Base-by-base conservation (phyloP, 2,888 invertebrate species). In the Athrips mouffetella region DNA sequence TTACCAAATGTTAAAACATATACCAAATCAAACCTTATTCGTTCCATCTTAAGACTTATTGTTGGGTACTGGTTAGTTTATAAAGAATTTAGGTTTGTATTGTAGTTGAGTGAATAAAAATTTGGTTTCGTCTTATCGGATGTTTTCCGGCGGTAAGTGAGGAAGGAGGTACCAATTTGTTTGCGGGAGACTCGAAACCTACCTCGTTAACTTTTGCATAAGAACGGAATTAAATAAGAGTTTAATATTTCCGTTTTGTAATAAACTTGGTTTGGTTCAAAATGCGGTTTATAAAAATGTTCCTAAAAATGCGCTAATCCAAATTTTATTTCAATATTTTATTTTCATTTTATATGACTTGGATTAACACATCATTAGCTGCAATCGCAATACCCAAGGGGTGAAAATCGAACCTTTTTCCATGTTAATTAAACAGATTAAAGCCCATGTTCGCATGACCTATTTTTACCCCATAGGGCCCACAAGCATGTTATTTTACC, bases 361-460 rank as follows among this genome's bases (percentile, higher is more conserved):
- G 67, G 70, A 79, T 85, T 81, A 83, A 79, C 85, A 80, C 82
- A 62, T 83, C 85, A 86, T 86, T 85, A 82, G 71, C 70, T 56
- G 49, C 45, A 49, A 49, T 48, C 49, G 55, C 47, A 45, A 61
- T 67, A 64, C 60, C 62, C 68, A 63, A 66, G 69, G 72, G 77
- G 76, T 64, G 65, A 62, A 76, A 80, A 84, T 83, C 80, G 80
- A 84, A 80, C 78, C 78, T 74, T 78, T 73, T 75, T 73, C 76
- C 76, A 75, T 80, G 82, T 82, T 84, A 85, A 87, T 87, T 87
- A 86, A 82, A 78, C 77, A 81, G 81, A 83, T 84, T 84, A 83
- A 69, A 76, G 72, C 67, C 50, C 46, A 63, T 67, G 63, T 73
- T 59, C 75, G 76, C 80, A 77, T 85, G 85, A 85, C 86, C 86